Base-by-base conservation (phyloP, 1,140 invertebrate species). In the Apocrypta bakeri region DNA sequence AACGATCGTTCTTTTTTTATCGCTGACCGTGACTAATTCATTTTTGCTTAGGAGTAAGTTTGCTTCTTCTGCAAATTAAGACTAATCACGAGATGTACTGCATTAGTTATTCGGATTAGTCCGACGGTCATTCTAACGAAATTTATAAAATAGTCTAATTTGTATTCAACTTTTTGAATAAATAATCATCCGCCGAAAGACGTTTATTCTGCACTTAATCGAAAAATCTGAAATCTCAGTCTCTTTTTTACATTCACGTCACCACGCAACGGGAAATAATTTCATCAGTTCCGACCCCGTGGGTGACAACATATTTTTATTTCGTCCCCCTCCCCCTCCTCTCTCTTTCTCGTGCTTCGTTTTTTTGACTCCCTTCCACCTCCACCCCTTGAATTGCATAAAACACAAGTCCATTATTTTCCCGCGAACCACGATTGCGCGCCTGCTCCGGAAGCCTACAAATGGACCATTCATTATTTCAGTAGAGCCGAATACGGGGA, bases 321-420 rank as follows among this genome's bases (percentile, higher is more conserved):
- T 56, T 56, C 48, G 37, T n/a, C 33, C 37, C 68, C 27, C 48
- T 31, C 33, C 27, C 37, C 68, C 40, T 11, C 33, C 33, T 37
- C 33, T 37, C 33, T 37, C 33, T 37, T 9, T 37, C 33, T 37
- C 33, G 2, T 37, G 3, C 33, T 37, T 9, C 9, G 33, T 9
- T 37, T n/a, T n/a, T n/a, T n/a, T n/a, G n/a, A n/a, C n/a, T n/a
- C n/a, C n/a, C n/a, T n/a, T n/a, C n/a, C n/a, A n/a, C n/a, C 33
- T 37, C 48, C 61, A 24, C 37, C 37, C 68, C 40, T 11, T 25
- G 79, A 48, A 61, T 76, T 76, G 75, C 73, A 82, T 77, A 78
- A 78, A 83, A 66, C 75, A 72, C 75, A 83, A 73, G 75, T 83
- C 75, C 81, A 83, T 83, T 83, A 83, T 83, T 83, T 61, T n/a